A percentile compares a stretch with the other conserved stretches of the same genome.
These are phyloP conservation scores for Trimorus sp. DNA, from an alignment of 2,888 invertebrate genomes.

Conservation along the genomic window DNA sequence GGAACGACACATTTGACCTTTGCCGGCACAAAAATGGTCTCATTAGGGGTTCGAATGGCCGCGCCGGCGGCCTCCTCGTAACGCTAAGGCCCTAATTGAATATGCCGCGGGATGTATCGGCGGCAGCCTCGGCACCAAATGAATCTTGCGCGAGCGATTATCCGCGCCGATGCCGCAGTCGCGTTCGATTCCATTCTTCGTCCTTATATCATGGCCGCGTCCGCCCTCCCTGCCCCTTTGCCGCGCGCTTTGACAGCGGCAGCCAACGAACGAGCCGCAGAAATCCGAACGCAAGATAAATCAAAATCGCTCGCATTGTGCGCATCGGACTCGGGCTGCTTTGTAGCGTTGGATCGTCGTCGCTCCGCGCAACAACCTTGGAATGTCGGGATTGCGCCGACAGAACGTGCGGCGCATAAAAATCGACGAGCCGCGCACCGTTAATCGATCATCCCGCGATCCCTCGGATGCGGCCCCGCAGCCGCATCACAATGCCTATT, in stretches of 20 bases:
- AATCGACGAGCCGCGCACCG: conserved; percentile 55
- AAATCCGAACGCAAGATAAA: conserved; percentile 71
- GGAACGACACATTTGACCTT: too few species aligned
- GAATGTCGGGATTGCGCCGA: conserved; percentile 62
- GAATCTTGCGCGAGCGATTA: conserved; percentile 56
- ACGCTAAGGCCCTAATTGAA: conserved; percentile 58
- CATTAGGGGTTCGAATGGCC: background rate
- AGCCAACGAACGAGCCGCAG: conserved; percentile 43
- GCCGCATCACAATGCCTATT: conserved; percentile 60
- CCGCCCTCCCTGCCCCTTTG: conserved; percentile 7
- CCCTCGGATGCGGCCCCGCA: conserved; percentile 34
- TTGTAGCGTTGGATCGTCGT: conserved; percentile 44
- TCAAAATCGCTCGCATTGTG: conserved; percentile 72
- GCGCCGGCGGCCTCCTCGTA: conserved; percentile 16
- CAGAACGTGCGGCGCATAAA: conserved; percentile 60
- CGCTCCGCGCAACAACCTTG: conserved; percentile 58
- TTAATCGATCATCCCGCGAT: conserved; percentile 64
- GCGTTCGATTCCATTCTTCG: conserved; percentile 59
- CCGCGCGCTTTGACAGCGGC: conserved; percentile 46
- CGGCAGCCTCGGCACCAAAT: conserved; percentile 40
- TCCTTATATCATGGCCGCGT: conserved; percentile 47
- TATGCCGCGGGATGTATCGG: conserved; percentile 51
- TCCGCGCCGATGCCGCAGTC: conserved; percentile 45
- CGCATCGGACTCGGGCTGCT: conserved; percentile 57
- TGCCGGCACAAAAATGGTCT: too few species aligned